Conservation (phyloP, 2,113 vertebrate species). For the Crotalus helleri region DNA sequence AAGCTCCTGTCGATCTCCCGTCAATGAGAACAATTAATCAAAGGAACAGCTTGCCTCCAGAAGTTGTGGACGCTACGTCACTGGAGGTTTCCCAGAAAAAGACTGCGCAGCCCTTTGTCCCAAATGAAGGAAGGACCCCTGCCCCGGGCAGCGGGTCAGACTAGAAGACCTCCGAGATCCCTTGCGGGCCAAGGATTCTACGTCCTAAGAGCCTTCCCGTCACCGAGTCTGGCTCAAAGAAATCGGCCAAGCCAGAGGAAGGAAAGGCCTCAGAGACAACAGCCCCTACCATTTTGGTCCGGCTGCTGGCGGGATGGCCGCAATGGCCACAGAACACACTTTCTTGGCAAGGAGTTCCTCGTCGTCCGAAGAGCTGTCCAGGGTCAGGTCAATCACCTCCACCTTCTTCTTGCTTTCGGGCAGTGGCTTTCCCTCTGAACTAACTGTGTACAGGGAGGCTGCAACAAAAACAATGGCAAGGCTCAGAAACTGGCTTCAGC, state of each 20-base stretch:
- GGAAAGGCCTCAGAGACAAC: rapidly evolving
- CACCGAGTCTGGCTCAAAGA: background rate
- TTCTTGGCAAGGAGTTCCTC: slow-evolving; percentile 64
- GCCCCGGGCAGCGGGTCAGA: too few relatives aligned
- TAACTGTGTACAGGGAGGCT: slow-evolving; percentile 60
- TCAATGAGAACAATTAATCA: too few relatives aligned
- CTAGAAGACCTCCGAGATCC: too few relatives aligned
- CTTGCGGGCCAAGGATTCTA: too few relatives aligned
- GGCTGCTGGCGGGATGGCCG: slow-evolving; percentile 9
- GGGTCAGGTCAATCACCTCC: slow-evolving; percentile 72
- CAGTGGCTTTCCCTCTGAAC: slow-evolving; percentile 48
- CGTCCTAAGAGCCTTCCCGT: background rate
- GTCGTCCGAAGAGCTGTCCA: slow-evolving; percentile 73
- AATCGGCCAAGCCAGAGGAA: background rate
- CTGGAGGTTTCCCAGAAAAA: too few relatives aligned
- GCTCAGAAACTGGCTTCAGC: background rate
- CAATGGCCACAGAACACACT: slow-evolving; percentile 50
- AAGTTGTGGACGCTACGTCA: too few relatives aligned
- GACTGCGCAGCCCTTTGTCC: too few relatives aligned
- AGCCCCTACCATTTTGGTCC: slow-evolving; percentile 65
- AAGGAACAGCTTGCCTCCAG: too few relatives aligned
- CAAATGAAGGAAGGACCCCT: too few relatives aligned
- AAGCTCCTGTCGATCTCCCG: too few relatives aligned
- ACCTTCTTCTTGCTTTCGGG: slow-evolving; percentile 65
- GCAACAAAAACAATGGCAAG: background rate